Evolutionary conservation across 2,888 invertebrate species (phyloP).

Genomic region (Achlya flavicornis): DNA sequence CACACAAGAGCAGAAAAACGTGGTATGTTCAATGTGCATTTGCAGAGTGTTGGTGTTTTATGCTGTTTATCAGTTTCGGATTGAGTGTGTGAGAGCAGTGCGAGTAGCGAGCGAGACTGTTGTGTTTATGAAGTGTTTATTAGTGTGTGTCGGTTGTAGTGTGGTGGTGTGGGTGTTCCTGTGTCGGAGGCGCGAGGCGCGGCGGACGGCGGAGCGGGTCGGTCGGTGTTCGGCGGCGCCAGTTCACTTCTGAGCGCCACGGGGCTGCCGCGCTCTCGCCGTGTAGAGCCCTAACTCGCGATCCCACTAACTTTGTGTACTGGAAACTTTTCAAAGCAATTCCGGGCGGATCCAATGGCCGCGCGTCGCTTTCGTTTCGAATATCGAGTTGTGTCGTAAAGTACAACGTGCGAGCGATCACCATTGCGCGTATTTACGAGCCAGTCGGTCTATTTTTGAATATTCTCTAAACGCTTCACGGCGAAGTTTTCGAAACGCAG

Average conservation of each 20-base stretch:
- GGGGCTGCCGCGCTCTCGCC: constrained; percentile 69
- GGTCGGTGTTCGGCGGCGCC: constrained; percentile 58
- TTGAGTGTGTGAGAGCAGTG: constrained; percentile 49
- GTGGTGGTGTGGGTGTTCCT: constrained; percentile 67
- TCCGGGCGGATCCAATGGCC: constrained; percentile 56
- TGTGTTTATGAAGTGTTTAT: constrained; percentile 43
- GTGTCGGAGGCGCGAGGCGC: constrained; percentile 60
- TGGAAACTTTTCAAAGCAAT: constrained; percentile 81
- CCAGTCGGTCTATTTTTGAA: constrained; percentile 81
- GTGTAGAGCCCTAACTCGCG: constrained; percentile 71
- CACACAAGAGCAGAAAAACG: constrained; percentile 48
- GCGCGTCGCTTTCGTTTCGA: constrained; percentile 54
- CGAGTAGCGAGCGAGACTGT: constrained; percentile 33
- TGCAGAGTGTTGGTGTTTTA: constrained; percentile 73
- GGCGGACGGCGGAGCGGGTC: constrained; percentile 50
- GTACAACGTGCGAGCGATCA: constrained; percentile 56
- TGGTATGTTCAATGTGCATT: constrained; percentile 63
- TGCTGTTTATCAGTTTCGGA: constrained; percentile 75
- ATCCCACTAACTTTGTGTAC: constrained; percentile 78
- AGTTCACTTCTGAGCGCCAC: constrained; percentile 75
- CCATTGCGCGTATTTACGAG: constrained; percentile 66
- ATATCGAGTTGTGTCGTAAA: constrained; percentile 53
- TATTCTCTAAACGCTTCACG: constrained; percentile 79
- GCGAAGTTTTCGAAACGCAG: constrained; percentile 82
- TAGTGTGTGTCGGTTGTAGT: constrained; percentile 35